Percentiles rank a stretch among this genome's conserved stretches.
These are phyloP conservation scores for Chaetodon trifasciatus DNA, from an alignment of 2,797 vertebrate species.

Conservation along the genomic window DNA sequence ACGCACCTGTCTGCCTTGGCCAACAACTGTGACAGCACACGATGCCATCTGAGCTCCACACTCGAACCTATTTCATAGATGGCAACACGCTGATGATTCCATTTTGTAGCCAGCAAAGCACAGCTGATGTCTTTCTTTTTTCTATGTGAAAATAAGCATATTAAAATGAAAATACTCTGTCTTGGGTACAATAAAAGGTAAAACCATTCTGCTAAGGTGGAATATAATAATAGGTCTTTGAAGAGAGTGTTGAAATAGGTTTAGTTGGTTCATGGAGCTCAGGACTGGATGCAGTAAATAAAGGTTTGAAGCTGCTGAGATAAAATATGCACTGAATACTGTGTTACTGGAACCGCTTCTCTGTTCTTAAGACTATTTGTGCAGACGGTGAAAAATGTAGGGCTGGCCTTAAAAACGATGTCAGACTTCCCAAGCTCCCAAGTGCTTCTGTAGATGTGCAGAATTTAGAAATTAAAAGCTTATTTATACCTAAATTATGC, in stretches of 20 bases:
- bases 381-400: background rate
- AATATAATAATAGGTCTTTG: background rate
- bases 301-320: background rate
- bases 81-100: background rate
- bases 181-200: background rate
- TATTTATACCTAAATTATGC: background rate
- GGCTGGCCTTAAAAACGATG: background rate
- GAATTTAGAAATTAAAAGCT: background rate
- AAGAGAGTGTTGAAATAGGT: constrained; percentile 1
- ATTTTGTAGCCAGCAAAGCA: background rate
- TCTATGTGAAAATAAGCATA: background rate
- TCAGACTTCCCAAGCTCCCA: background rate
- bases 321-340: background rate
- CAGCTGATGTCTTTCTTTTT: background rate
- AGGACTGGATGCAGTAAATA: background rate
- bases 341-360: background rate
- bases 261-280: background rate
- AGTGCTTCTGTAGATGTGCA: background rate
- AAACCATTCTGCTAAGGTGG: constrained; percentile 1
- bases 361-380: background rate
- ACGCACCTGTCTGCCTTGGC: constrained; percentile 29
- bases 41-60: background rate
- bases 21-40: background rate
- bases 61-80: background rate
- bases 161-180: background rate